A percentile compares a stretch with the other conserved stretches of the same genome.
phyloP scores from a whole-genome alignment of 2,888 invertebrate genomes.

The Synergus itoensis region DNA sequence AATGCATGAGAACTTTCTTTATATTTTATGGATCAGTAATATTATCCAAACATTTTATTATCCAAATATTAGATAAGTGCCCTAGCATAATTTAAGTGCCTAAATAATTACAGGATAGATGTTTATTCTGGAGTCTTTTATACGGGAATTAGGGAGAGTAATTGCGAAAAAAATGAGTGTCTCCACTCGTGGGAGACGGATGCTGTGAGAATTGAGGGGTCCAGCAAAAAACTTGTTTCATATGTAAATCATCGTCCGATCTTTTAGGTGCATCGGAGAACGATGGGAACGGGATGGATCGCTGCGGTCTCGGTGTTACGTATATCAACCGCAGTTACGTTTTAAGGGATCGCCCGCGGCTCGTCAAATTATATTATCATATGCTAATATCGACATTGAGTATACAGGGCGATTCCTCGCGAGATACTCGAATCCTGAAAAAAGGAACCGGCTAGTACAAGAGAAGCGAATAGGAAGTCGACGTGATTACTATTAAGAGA shows the following conservation, averaged over 20 bases:
- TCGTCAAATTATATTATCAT: slow-evolving; percentile 63
- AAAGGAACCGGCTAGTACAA: slow-evolving; percentile 8
- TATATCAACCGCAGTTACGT: slow-evolving; percentile 37
- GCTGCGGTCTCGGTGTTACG: slow-evolving; percentile 34
- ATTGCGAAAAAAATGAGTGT: slow-evolving; percentile 63
- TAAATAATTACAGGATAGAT: not conserved
- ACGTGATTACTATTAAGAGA: slow-evolving; percentile 2
- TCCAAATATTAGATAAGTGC: too few species aligned
- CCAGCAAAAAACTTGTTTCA: slow-evolving; percentile 59
- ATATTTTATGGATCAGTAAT: not conserved
- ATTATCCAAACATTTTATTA: too few species aligned
- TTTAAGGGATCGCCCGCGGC: slow-evolving; percentile 58
- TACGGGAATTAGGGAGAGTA: slow-evolving; percentile 40
- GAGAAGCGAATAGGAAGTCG: slow-evolving; percentile 9
- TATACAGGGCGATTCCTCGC: slow-evolving; percentile 31
- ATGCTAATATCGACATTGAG: slow-evolving; percentile 60
- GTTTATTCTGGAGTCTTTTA: slow-evolving; percentile 29
- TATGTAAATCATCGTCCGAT: slow-evolving; percentile 62
- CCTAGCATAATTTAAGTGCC: too few species aligned
- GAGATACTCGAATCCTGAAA: slow-evolving; percentile 2
- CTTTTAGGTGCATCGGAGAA: slow-evolving; percentile 15
- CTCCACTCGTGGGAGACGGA: slow-evolving; percentile 46
- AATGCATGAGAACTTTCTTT: slow-evolving; percentile 4
- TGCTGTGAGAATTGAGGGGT: slow-evolving; percentile 31
- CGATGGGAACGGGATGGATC: slow-evolving; percentile 17